Base-by-base conservation (phyloP, 2,888 invertebrate genomes). In the Drosophila kanekoi region DNA sequence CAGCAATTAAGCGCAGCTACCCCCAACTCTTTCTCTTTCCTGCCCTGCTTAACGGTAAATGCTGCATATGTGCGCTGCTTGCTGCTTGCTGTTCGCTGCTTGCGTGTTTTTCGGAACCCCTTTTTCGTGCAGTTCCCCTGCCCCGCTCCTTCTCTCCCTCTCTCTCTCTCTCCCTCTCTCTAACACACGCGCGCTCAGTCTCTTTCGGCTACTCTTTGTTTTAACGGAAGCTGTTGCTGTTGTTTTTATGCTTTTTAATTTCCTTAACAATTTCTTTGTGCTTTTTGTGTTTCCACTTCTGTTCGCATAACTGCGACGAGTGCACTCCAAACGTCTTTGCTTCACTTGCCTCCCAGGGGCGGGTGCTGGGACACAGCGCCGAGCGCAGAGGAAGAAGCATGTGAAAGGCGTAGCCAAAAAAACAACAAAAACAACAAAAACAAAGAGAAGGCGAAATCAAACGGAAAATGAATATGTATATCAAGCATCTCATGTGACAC, bases 161-260 rank as follows among this genome's bases (percentile, higher is more conserved):
- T 10, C 1, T 57, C 33, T 33, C 11, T 1, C n/a, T 43, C 14
- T 13, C 11, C 20, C 2, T 9, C 28, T 1, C 9, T 40, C 20
- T 8, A 0, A 8, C 28, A 28, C 8, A 28, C 28, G 8, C 28
- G 9, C 28, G 9, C 28, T 33, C 47, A 41, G 43, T 68, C 38
- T 9, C 23, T 54, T 41, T n/a, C 33, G 28, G 18, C 2, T 53
- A 35, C 56, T 62, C 72, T 72, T 81, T 77, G 86, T 84, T 85
- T 89, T 89, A 87, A 83, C 89, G 89, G 87, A 86, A 88, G 87
- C 89, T 88, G 87, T 72, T 77, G 54, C 44, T 82, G 81, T 89
- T 84, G 79, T 85, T 89, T 84, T 89, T 81, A 89, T 89, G 87
- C 87, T 89, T 87, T 87, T 85, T 85, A 87, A 86, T 86, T 88